These are phyloP conservation scores for Tragelaphus scriptus DNA, from an alignment of 2,113 vertebrate species.

Conservation along the genomic window DNA sequence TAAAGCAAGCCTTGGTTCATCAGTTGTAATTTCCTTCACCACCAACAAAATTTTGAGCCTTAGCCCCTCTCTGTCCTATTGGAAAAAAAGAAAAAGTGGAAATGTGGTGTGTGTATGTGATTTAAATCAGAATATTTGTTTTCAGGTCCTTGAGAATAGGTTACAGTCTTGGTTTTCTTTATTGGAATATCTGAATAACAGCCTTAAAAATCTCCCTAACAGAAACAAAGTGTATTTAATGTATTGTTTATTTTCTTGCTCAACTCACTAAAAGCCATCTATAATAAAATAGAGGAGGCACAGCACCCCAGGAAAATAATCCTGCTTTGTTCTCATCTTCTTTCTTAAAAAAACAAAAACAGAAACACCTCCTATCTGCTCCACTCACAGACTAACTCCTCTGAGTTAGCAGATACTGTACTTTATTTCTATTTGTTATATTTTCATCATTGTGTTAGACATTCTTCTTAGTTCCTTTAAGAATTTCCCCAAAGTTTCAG, in stretches of 20 bases:
- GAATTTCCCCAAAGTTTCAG: neutral
- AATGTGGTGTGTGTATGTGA: neutral
- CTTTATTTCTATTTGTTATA: neutral
- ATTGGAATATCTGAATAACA: neutral
- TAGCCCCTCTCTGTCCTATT: neutral
- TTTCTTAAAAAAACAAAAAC: neutral
- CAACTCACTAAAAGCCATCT: neutral
- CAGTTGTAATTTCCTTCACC: neutral
- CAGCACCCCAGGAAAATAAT: neutral
- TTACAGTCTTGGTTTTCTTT: neutral
- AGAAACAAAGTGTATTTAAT: neutral
- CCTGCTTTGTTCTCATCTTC: neutral
- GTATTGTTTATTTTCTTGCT: neutral
- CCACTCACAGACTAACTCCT: neutral
- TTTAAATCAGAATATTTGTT: neutral
- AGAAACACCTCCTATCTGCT: neutral
- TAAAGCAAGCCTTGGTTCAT: neutral
- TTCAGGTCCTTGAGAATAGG: neutral
- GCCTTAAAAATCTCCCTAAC: neutral
- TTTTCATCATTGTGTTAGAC: neutral
- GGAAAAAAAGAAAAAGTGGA: neutral
- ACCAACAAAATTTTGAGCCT: neutral
- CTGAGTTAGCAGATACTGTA: neutral
- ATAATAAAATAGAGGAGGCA: neutral
- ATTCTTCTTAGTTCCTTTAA: neutral